These are phyloP conservation scores for Heterodera carotae DNA, from an alignment of 1,140 invertebrate genomes.

Conservation along the genomic window DNA sequence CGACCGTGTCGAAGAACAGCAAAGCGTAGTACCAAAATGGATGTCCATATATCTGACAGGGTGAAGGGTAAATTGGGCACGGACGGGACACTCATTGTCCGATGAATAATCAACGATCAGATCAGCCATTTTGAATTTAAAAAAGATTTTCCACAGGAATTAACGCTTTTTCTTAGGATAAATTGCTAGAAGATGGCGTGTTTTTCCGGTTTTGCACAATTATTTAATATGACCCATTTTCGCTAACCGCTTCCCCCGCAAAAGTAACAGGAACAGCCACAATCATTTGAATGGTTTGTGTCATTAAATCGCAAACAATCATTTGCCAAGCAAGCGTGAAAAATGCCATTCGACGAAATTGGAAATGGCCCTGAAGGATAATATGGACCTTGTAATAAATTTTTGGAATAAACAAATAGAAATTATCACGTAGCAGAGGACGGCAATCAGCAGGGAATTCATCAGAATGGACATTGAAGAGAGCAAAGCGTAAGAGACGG, in stretches of 20 bases:
- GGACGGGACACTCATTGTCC: too few relatives aligned
- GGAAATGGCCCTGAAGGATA: constrained; percentile 21
- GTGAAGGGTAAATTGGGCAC: background rate
- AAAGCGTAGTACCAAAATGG: constrained; percentile 25
- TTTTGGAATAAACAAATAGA: background rate
- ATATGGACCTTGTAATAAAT: too few relatives aligned
- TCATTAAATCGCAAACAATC: constrained; percentile 24
- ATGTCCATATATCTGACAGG: constrained; percentile 23
- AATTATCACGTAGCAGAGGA: constrained; percentile 2
- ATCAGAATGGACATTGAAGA: constrained; percentile 10
- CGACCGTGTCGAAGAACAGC: constrained; percentile 21
- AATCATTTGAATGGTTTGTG: constrained; percentile 14
- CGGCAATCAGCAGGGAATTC: constrained; percentile 18
- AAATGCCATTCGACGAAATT: constrained; percentile 25
- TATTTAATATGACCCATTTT: too few relatives aligned
- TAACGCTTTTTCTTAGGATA: too few relatives aligned
- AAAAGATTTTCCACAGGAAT: background rate
- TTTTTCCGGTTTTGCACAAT: too few relatives aligned
- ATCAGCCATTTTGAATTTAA: background rate
- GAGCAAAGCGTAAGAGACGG: constrained; percentile 7
- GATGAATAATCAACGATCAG: too few relatives aligned
- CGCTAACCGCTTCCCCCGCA: constrained; percentile 15
- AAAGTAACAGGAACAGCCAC: constrained; percentile 23
- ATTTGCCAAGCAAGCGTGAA: constrained; percentile 28
- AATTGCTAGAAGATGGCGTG: too few relatives aligned